Conservation (phyloP, 2,113 vertebrate genomes). For the Furnarius figulus region DNA sequence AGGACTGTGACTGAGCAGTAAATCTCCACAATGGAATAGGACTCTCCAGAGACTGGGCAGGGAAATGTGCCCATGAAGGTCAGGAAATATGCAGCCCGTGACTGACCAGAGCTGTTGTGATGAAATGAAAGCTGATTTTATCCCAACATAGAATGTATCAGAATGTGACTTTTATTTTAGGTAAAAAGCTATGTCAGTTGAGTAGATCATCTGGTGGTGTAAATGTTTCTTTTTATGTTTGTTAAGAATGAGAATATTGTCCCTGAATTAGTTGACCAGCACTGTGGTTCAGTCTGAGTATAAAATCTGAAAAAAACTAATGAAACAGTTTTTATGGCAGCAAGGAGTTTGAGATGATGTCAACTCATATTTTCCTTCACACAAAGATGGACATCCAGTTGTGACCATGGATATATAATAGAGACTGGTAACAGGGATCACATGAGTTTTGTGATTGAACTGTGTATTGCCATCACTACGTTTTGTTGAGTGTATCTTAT, state of each 20-base stretch:
- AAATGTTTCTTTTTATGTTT: background rate
- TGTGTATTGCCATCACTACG: background rate
- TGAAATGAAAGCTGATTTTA: background rate
- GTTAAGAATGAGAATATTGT: background rate
- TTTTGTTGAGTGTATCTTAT: background rate
- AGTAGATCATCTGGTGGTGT: background rate
- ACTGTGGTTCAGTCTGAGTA: background rate
- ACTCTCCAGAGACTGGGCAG: background rate
- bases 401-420: rapidly evolving
- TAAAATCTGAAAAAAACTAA: background rate
- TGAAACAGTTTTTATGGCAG: background rate
- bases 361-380: background rate
- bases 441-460: background rate
- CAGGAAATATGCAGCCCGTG: background rate
- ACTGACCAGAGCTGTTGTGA: background rate
- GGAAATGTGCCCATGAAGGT: background rate
- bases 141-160: background rate
- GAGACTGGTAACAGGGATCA: background rate
- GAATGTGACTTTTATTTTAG: background rate
- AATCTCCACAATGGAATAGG: background rate
- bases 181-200: background rate
- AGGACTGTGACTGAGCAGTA: background rate
- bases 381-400: background rate
- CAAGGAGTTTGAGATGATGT: background rate
- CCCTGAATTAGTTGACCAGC: background rate